Conservation (phyloP, 2,888 invertebrate genomes). For the Tetramorium bicarinatum region DNA sequence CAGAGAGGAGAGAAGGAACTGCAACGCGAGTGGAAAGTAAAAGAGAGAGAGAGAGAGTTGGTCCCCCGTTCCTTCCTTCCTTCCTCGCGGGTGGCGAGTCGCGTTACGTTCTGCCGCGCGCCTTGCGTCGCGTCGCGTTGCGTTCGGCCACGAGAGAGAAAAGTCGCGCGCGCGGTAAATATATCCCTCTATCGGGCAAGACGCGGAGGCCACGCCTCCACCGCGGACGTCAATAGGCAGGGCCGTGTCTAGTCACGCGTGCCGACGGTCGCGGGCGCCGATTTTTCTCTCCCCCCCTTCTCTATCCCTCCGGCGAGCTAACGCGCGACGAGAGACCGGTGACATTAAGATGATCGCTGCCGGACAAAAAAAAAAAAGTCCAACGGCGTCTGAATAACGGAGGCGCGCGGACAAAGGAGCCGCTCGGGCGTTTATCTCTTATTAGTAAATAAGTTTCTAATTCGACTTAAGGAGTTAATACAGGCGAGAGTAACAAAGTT, state of each 20-base stretch:
- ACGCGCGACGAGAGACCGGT: not conserved
- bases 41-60: slow-evolving; percentile 56
- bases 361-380: not conserved
- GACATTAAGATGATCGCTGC: not conserved
- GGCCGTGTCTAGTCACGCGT: slow-evolving; percentile 57
- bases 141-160: slow-evolving; percentile 75
- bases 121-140: slow-evolving; percentile 29
- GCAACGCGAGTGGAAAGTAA: slow-evolving; percentile 41
- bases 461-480: not conserved
- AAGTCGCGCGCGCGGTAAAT: slow-evolving; percentile 82
- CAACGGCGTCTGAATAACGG: not conserved
- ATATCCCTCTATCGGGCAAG: slow-evolving; percentile 81
- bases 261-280: not conserved
- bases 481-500: not conserved
- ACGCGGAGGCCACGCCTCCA: slow-evolving; percentile 84
- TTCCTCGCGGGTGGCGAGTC: not conserved
- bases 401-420: slow-evolving; percentile 7
- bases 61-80: not conserved
- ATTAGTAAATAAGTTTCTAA: slow-evolving; percentile 14
- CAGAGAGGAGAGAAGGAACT: slow-evolving; percentile 1
- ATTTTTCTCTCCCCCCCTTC: not conserved
- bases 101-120: not conserved
- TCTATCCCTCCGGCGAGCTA: not conserved
- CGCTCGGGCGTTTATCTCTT: slow-evolving; percentile 15
- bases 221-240: slow-evolving; percentile 1